Base-by-base conservation (phyloP, 2,888 invertebrate genomes). In the Priapulus caudatus region DNA sequence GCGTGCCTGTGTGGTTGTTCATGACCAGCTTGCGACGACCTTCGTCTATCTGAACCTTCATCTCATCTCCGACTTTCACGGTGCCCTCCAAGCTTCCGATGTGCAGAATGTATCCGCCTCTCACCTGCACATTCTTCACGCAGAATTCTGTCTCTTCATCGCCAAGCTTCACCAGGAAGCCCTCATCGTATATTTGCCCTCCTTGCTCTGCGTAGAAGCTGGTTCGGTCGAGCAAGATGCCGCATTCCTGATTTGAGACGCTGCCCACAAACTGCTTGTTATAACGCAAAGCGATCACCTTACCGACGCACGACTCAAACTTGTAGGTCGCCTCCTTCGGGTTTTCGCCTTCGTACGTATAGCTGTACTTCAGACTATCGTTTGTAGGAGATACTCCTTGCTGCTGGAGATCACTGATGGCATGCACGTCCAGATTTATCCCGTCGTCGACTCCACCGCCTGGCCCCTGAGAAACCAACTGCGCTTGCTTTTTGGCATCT, bases 131-230 rank as follows among this genome's bases (percentile, higher is more conserved):
- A 68, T 90, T 89, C 69, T 83, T 86, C 0, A 98, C 88, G 16
- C 84, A 79, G 69, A 98, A 85, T 75, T 95, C 95, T 10, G 83
- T 69, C 53, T 83, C 70, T 67, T 90, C 89, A 69, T 90, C 88
- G 53, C 77, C 79, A 3, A 77, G 69, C 75, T 89, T 90, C 0
- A 83, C 82, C 70, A 93, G 78, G 61, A 84, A 90, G 20, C 98
- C 98, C 66, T 88, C 87, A 70, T 99, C 98, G 70, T 81, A 93
- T 64, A 91, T 93, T 75, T 99, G 98, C 15, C 98, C 98, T 56
- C 98, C 98, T 74, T 95, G 91, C 73, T 99, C 98, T 1, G 98
- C 95, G 73, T 99, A 99, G 73, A 99, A 99, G 70, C 79, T 85
- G 0, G 97, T 98, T 64, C 77, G 79, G 69, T 98, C 89, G 54